Evolutionary conservation across 2,113 vertebrate species (phyloP), one percentile per base, ranked within the genome.

Genomic region (Ophiodon elongatus): DNA sequence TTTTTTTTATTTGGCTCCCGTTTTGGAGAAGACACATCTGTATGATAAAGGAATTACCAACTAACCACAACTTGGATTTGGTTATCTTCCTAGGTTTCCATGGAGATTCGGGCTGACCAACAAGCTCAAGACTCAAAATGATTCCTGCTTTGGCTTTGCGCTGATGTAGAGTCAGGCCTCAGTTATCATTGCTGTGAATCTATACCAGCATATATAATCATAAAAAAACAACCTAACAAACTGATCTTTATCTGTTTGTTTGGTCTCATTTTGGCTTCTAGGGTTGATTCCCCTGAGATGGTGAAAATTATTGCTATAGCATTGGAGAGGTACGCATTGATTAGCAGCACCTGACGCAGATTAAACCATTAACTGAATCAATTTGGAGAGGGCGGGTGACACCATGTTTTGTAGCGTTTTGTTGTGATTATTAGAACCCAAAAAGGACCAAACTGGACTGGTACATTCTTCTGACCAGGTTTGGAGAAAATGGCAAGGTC

Each of bases 61-160:
- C 19, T 35, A 8, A 56, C 13, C 14, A 35, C 43, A 17, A 64
- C 33, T 54, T 62, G 19, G 9, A 21, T 54, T 35, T 75, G 47
- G 10, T 43, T 67, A 21, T 47, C 14, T 33, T 76, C 10, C 27
- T 29, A 81, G 83, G 78, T 37, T 45, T 77, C 47, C 50, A 59
- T 59, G 37, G 29, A 45, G n/a, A 65, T 15, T 41, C 6, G 1
- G 47, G 47, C 43, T 29, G 11, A 27, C 23, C 31, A 54, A 29
- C 2, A 2, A 57, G 50, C 13, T 52, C 19, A 52, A 57, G 23
- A 39, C 60, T 17, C 27, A 65, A 25, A 59, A 17, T 23, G 6
- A 35, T 2, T 14, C 23, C 5, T 19, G 47, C 47, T 52, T n/a
- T n/a, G n/a, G n/a, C n/a, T n/a, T 66, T 27, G 10, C 23, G 23